Evolutionary conservation across 2,113 vertebrate genomes (phyloP).

Genomic region (Alces alces): DNA sequence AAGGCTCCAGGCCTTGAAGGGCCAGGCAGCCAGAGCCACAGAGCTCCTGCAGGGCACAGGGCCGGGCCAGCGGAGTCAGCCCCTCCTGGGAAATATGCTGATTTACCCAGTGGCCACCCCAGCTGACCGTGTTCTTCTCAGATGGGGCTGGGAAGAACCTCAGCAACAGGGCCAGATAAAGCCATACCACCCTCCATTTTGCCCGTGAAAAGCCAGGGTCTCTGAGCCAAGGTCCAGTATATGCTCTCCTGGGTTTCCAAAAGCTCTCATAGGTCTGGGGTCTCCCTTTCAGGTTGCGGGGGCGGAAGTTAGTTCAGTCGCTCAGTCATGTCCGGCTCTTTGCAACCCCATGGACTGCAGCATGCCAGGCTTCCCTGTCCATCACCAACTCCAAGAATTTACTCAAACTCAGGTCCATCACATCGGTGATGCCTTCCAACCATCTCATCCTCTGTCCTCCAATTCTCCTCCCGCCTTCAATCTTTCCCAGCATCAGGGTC

Average conservation of each 20-base stretch:
- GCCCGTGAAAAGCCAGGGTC: not conserved
- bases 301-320: not conserved
- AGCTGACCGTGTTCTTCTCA: not conserved
- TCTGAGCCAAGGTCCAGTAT: not conserved
- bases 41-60: not conserved
- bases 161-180: not conserved
- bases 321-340: not conserved
- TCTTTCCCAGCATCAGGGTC: not conserved
- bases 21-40: not conserved
- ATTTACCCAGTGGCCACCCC: not conserved
- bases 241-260: too few relatives aligned
- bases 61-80: not conserved
- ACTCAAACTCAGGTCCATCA: not conserved
- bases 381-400: not conserved
- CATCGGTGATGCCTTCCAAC: not conserved
- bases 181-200: not conserved
- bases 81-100: accelerated
- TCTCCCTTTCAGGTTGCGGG: not conserved
- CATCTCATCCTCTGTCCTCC: not conserved
- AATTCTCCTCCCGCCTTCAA: not conserved
- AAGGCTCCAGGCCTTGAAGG: not conserved
- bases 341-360: not conserved
- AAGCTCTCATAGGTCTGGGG: not conserved
- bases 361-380: not conserved
- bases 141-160: not conserved